These are phyloP conservation scores for Chelonoidis abingdonii DNA, from an alignment of 2,113 vertebrate genomes.

Conservation along the genomic window DNA sequence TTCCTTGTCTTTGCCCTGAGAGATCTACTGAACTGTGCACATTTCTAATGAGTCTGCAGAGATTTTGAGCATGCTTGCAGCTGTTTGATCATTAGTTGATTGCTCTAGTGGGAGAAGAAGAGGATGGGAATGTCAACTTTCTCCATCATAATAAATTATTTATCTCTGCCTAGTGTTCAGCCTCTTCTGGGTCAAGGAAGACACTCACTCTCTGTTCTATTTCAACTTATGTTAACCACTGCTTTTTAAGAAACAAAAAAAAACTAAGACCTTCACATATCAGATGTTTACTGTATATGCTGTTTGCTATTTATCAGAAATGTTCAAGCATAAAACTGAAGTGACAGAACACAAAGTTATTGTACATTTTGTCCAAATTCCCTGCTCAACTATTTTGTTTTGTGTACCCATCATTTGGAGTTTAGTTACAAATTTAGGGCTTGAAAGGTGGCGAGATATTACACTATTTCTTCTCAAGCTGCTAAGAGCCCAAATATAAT, in stretches of 20 bases:
- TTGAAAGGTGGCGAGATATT: neutral
- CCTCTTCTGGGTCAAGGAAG: neutral
- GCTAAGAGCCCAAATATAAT: neutral
- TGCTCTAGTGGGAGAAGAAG: neutral
- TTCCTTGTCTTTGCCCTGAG: neutral
- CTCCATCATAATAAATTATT: neutral
- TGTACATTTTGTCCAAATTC: neutral
- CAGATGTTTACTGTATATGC: neutral
- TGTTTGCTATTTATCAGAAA: neutral
- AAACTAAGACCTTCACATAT: neutral
- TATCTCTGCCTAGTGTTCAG: neutral
- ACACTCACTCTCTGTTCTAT: fast-evolving
- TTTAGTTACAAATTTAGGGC: neutral
- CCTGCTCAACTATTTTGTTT: too few relatives aligned
- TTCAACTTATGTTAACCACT: neutral
- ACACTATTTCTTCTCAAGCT: neutral
- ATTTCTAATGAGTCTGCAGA: neutral
- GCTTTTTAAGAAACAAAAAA: neutral
- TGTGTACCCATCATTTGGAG: neutral
- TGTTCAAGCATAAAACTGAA: neutral
- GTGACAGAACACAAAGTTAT: neutral
- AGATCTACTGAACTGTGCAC: neutral
- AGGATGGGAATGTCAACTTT: neutral
- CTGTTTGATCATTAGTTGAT: neutral
- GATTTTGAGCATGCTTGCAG: neutral